Evolutionary conservation across 1,140 invertebrate genomes (phyloP), one percentile per base, ranked within the genome.

Genomic region (Teleogryllus occipitalis): DNA sequence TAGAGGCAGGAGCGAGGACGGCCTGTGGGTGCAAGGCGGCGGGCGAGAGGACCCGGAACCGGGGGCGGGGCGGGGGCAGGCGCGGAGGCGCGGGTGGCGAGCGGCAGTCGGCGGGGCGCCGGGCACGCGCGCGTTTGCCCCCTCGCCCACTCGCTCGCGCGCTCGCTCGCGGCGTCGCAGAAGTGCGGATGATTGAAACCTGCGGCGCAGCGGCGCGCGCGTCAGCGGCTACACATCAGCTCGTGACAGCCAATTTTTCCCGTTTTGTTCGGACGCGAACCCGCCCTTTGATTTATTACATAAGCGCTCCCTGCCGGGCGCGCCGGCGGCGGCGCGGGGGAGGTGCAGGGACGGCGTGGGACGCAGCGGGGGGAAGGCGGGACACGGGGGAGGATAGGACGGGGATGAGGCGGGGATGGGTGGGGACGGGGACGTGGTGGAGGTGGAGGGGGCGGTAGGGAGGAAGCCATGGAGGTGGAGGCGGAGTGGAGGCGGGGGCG

Each of bases 171-270:
- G 54, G 54, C 10, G 54, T 18, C 54, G 54, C 54, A 65, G 54
- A 65, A 65, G 49, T 65, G 54, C 54, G 54, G 49, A 54, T 65
- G 54, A 65, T 65, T 65, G 54, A 65, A 65, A 65, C 54, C 54
- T 65, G 54, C 54, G 54, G 54, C 10, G 54, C 54, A 65, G 54
- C 54, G 10, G 54, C 54, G 54, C 54, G 54, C 54, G 54, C 54
- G 54, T 65, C 54, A 65, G 54, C 54, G 54, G 54, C 54, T 65
- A 65, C 54, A 65, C 54, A 65, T 18, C 54, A 65, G 54, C 54
- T 65, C 54, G 18, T 65, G 54, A 65, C 54, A 65, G 54, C 54
- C 54, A 65, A 65, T 65, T 2, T 65, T 65, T 65, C 54, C 54
- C 54, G 54, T 65, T 65, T 65, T 65, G 54, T 7, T 2, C 7